Base-by-base conservation (phyloP, 2,113 vertebrate genomes). In the Limnothrissa miodon region DNA sequence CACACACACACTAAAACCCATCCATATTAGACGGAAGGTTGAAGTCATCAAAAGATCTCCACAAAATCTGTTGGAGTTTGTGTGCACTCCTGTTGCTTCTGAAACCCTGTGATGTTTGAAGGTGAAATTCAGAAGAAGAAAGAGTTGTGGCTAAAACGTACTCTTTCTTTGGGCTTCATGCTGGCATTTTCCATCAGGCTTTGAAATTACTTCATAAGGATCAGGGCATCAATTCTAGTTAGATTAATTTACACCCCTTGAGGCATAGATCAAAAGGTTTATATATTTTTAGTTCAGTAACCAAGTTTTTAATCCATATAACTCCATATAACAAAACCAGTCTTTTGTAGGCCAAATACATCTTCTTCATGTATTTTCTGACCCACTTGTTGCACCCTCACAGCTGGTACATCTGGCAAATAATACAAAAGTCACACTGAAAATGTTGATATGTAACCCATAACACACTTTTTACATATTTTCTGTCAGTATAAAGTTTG, bases 1-100 rank as follows among this genome's bases (percentile, higher is more conserved):
- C 59, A 5, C 59, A 62, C 59, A 56, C 53, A 17, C 17, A 17
- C 29, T 29, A 74, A 74, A 81, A 89, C 87, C 79, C 39, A 80
- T 81, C 85, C 3, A 70, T 79, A 85, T 51, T 83, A 81, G 86
- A 88, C 80, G 82, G 87, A 89, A 90, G 88, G 88, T 87, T 17
- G 42, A 89, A 79, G 83, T 91, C 90, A 93, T 95, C 91, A 93
- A 94, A 93, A 82, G 92, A 89, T 85, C 66, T 90, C 89, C 88
- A 88, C 84, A 86, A 86, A 90, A 92, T 90, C 91, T 90, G 89
- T 90, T 89, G 90, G 90, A 89, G 88, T 88, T 87, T 83, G 86
- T 86, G 84, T 85, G 86, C 86, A 86, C 79, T 91, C 88, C 86
- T 89, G 89, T 88, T 92, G 91, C 88, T 84, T 86, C 80, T 85